phyloP scores from a whole-genome alignment of 2,888 invertebrate species.

The Melieria crassipennis region DNA sequence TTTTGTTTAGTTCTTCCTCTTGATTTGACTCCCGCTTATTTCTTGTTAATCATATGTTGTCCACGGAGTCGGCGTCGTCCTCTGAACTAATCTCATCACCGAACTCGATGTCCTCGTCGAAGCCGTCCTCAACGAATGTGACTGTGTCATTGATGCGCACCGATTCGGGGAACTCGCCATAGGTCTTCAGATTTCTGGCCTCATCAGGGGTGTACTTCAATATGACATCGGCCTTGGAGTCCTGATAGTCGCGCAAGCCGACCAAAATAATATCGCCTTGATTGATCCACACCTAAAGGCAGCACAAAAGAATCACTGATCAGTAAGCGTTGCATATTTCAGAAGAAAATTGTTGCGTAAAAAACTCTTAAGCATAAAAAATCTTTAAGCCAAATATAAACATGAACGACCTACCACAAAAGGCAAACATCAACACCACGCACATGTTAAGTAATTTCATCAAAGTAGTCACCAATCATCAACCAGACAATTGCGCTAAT shows the following conservation, averaged over 20 bases:
- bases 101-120: slow-evolving; percentile 97
- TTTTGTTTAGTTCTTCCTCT: slow-evolving; percentile 41
- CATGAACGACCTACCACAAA: too few species aligned
- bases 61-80: slow-evolving; percentile 83
- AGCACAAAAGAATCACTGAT: slow-evolving; percentile 20
- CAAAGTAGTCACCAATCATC: too few species aligned
- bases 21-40: slow-evolving; percentile 40
- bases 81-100: slow-evolving; percentile 94
- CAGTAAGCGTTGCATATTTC: too few species aligned
- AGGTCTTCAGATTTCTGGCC: slow-evolving; percentile 97
- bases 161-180: slow-evolving; percentile 98
- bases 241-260: slow-evolving; percentile 96
- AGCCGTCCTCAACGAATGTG: slow-evolving; percentile 92
- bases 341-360: background rate
- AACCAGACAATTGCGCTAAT: too few species aligned
- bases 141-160: slow-evolving; percentile 97
- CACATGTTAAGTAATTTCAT: too few species aligned
- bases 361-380: slow-evolving; percentile 7
- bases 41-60: slow-evolving; percentile 69
- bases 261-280: slow-evolving; percentile 98
- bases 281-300: slow-evolving; percentile 90
- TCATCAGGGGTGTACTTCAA: slow-evolving; percentile 99
- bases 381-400: slow-evolving; percentile 6
- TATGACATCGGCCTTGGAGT: slow-evolving; percentile 98
- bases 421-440: too few species aligned